A percentile compares a stretch with the other conserved stretches of the same genome.
Evolutionary conservation across 1,140 invertebrate genomes (phyloP).

Genomic region (Coptotermes formosanus): DNA sequence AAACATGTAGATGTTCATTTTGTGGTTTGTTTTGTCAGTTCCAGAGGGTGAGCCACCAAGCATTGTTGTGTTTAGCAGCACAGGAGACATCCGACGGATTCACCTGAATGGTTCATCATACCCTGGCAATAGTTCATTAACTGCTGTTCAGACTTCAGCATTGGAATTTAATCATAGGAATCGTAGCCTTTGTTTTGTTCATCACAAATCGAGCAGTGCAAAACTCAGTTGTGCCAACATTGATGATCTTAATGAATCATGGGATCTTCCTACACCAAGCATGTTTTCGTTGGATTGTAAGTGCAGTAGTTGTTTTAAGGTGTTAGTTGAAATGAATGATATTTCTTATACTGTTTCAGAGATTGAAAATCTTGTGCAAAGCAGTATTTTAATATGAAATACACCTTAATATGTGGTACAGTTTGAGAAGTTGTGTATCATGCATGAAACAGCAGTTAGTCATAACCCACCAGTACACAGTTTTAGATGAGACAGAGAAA

Average conservation of each 20-base stretch:
- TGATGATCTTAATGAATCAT: constrained; percentile 58
- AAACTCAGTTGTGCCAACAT: constrained; percentile 59
- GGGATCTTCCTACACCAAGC: constrained; percentile 55
- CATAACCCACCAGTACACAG: no score
- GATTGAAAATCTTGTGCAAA: background rate
- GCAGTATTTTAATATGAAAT: background rate
- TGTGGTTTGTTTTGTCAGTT: constrained; percentile 46
- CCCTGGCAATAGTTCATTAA: constrained; percentile 47
- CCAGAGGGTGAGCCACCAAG: constrained; percentile 50
- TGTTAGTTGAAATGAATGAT: no score
- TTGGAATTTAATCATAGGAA: constrained; percentile 56
- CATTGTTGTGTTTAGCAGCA: constrained; percentile 55
- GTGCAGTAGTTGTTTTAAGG: constrained; percentile 36
- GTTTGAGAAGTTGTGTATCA: background rate
- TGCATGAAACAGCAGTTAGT: no score
- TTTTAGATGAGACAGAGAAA: no score
- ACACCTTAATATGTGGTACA: no score
- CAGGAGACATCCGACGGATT: constrained; percentile 53
- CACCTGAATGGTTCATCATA: constrained; percentile 53
- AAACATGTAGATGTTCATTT: no score
- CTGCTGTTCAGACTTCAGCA: constrained; percentile 49
- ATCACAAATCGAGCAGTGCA: constrained; percentile 51
- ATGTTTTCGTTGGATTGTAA: constrained; percentile 59
- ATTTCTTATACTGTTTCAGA: no score
- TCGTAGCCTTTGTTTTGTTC: constrained; percentile 66